A percentile compares a stretch with the other conserved stretches of the same genome.
These are phyloP conservation scores for Noctua janthina DNA, from an alignment of 2,888 invertebrate genomes.

Conservation along the genomic window DNA sequence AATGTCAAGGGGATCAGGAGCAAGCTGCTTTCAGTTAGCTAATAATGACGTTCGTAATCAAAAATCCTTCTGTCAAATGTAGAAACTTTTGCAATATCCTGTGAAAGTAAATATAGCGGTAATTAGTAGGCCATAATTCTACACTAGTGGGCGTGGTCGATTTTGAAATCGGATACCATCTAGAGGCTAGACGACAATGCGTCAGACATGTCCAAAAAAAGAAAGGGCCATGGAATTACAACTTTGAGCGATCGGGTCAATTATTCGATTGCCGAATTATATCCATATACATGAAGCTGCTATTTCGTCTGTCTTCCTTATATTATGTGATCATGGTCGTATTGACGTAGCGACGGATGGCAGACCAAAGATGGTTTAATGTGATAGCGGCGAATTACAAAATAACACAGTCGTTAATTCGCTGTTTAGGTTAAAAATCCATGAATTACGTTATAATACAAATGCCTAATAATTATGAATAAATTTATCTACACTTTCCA, in stretches of 20 bases:
- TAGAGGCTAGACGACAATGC: background rate
- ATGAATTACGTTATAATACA: slow-evolving; percentile 44
- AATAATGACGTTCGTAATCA: slow-evolving; percentile 16
- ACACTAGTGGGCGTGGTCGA: background rate
- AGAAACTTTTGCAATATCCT: slow-evolving; percentile 26
- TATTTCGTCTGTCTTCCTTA: slow-evolving; percentile 29
- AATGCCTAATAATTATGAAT: slow-evolving; percentile 40
- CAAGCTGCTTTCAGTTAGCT: slow-evolving; percentile 2
- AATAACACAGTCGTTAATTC: slow-evolving; percentile 20
- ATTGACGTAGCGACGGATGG: slow-evolving; percentile 24
- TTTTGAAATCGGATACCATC: slow-evolving; percentile 28
- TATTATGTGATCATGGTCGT: slow-evolving; percentile 39
- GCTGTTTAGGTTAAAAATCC: slow-evolving; percentile 8
- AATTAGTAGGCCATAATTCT: slow-evolving; percentile 11
- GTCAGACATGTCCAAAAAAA: slow-evolving; percentile 10
- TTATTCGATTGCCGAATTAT: slow-evolving; percentile 34
- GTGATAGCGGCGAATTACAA: slow-evolving; percentile 20
- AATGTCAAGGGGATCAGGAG: slow-evolving; percentile 31
- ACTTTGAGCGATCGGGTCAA: slow-evolving; percentile 16
- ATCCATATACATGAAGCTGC: slow-evolving; percentile 33
- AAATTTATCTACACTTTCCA: slow-evolving; percentile 35
- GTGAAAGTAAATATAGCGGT: background rate
- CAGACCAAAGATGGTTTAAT: background rate
- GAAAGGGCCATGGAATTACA: slow-evolving; percentile 27
- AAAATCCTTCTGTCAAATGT: slow-evolving; percentile 17